Evolutionary conservation across 2,888 invertebrate species (phyloP), one percentile per base, ranked within the genome.

Genomic region (Endotricha flammealis): DNA sequence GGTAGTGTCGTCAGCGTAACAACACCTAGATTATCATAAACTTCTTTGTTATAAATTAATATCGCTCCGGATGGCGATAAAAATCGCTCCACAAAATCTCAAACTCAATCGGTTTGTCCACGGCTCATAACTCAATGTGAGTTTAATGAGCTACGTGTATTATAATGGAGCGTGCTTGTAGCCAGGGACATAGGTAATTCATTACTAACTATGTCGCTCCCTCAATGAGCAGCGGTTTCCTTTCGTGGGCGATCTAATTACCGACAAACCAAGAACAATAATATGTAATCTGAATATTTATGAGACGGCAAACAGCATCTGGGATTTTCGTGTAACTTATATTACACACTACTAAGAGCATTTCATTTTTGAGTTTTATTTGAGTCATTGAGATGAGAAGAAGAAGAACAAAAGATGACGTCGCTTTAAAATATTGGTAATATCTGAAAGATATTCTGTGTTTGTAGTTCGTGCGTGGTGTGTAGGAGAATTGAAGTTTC

Each of bases 231-330:
- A 82, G 20, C 20, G 2, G 20, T 69, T 70, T 77, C 73, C 77
- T 79, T 78, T 71, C 64, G 79, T 79, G 75, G 81, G 75, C 76
- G 85, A 85, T 85, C 81, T 86, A 83, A 86, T 86, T 86, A 83
- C 75, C 61, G 74, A 81, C 81, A 81, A 79, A 65, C 64, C 57
- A 68, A 75, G 79, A 82, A 85, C 81, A 86, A 86, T 80, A 79
- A 80, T 74, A 63, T 66, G 70, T 74, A 74, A 81, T 80, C 67
- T 83, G 81, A 86, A 86, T 83, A 82, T 86, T 74, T 85, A 85
- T 82, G 71, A 82, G 64, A 40, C 57, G 49, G 41, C 40, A 41
- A 49, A 46, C 48, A 51, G 72, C 68, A 72, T 72, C 75, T 71
- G 73, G 74, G 67, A 72, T 73, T 74, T 77, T 80, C 76, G 78